Evolutionary conservation across 2,797 vertebrate genomes (phyloP), one percentile per base, ranked within the genome.

Genomic region (Leptodactylus fallax): DNA sequence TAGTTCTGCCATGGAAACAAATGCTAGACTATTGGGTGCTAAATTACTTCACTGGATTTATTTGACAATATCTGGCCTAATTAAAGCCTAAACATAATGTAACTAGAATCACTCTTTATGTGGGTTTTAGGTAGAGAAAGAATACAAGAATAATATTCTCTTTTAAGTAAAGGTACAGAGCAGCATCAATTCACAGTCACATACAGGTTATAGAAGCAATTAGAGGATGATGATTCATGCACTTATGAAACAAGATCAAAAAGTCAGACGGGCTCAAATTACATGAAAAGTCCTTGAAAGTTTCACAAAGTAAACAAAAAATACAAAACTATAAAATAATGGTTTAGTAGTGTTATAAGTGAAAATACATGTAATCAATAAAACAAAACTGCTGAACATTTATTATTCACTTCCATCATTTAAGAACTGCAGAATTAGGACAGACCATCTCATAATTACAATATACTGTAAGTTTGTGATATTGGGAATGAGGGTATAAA

Each of bases 201-300:
- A 55, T 13, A 79, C 51, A 86, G 60, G 25, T 23, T 27, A 67
- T 67, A 81, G 7, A 86, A 69, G 23, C 53, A 53, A 69, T 86
- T 79, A 79, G 25, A 49, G 65, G 74, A 86, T 58, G n/a, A 84
- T 86, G 76, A 86, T 61, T 85, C 23, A 69, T 63, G n/a, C 21
- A 63, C 47, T 86, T 69, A 69, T 55, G 7, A 55, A 86, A 56
- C 17, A 12, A 79, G 76, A 79, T 79, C 74, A 67, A 85, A 58
- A 27, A 65, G 72, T 67, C 23, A 78, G 51, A 27, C 51, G 58
- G 17, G 14, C 19, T 74, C 9, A 17, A 80, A n/a, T n/a, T 85
- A 51, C 60, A 53, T 67, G 16, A 77, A 21, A 79, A 78, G n/a
- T 85, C 84, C 45, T 51, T 77, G 11, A 85, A 45, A 47, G 56